These are phyloP conservation scores for Dasypolia templi DNA, from an alignment of 2,888 invertebrate species.

Conservation along the genomic window DNA sequence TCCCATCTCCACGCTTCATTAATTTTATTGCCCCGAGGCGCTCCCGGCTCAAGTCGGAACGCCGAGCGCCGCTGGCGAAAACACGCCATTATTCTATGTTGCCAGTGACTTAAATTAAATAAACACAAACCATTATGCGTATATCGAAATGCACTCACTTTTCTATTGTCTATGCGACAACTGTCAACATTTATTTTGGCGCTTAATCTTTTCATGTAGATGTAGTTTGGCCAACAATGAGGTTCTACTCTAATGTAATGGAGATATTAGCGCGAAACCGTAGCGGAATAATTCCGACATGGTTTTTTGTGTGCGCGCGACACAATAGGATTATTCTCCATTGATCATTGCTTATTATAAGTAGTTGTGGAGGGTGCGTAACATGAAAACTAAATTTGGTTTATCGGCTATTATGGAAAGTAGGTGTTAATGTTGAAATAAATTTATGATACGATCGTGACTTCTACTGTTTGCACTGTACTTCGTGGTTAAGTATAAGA, in stretches of 20 bases:
- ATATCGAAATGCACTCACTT: slow-evolving; percentile 82
- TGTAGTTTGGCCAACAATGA: slow-evolving; percentile 78
- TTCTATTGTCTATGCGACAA: slow-evolving; percentile 87
- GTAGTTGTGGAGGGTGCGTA: slow-evolving; percentile 88
- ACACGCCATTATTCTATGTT: slow-evolving; percentile 88
- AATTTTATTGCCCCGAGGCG: slow-evolving; percentile 90
- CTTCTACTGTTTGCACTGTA: slow-evolving; percentile 80
- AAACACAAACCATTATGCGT: slow-evolving; percentile 88
- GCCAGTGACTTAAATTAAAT: slow-evolving; percentile 89
- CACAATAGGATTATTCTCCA: slow-evolving; percentile 90
- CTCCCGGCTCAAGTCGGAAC: slow-evolving; percentile 83
- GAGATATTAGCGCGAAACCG: slow-evolving; percentile 89
- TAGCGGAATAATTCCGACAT: slow-evolving; percentile 89
- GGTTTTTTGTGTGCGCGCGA: slow-evolving; percentile 87
- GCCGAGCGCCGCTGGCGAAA: slow-evolving; percentile 83
- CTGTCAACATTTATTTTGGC: slow-evolving; percentile 87
- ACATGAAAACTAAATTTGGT: slow-evolving; percentile 91
- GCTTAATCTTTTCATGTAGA: slow-evolving; percentile 84
- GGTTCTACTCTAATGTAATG: slow-evolving; percentile 85
- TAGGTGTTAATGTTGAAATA: slow-evolving; percentile 89
- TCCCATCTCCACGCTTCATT: slow-evolving; percentile 91
- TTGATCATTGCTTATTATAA: slow-evolving; percentile 90
- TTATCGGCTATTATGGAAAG: slow-evolving; percentile 91
- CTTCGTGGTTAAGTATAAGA: slow-evolving; percentile 75
- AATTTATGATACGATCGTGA: slow-evolving; percentile 88